Percentiles rank a stretch among this genome's conserved stretches.
Conservation (phyloP, 2,888 invertebrate species). For the Hesperia comma region DNA sequence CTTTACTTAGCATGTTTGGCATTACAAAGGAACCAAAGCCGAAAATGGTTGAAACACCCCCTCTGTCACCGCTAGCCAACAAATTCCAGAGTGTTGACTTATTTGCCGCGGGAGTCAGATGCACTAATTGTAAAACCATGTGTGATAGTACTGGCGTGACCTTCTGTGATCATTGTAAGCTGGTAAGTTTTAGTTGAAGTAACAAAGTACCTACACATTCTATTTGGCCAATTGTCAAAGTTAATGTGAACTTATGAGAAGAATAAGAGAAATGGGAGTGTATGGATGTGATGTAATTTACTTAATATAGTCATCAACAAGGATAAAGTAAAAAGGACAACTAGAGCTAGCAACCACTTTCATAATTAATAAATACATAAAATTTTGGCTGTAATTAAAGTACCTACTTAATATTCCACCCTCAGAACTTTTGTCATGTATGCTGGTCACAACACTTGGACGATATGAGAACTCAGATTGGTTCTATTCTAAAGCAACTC, state of each 20-base stretch:
- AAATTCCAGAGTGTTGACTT: conserved; percentile 62
- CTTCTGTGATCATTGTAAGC: conserved; percentile 84
- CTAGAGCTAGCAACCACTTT: too few species aligned
- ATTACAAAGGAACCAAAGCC: conserved; percentile 47
- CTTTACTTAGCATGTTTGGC: conserved; percentile 81
- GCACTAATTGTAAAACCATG: conserved; percentile 66
- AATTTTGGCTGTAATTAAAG: neutral
- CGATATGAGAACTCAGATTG: conserved; percentile 83
- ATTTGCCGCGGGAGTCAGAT: conserved; percentile 63
- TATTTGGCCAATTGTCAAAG: too few species aligned
- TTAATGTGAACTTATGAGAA: too few species aligned
- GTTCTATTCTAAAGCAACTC: conserved; percentile 82
- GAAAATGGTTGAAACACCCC: conserved; percentile 50
- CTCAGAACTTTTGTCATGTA: conserved; percentile 83
- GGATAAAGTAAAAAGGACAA: too few species aligned
- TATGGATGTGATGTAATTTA: too few species aligned
- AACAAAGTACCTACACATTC: too few species aligned
- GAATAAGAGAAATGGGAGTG: too few species aligned
- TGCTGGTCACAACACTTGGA: conserved; percentile 85
- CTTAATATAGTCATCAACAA: too few species aligned
- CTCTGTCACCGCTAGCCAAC: conserved; percentile 47
- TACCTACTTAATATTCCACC: neutral
- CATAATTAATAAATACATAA: too few species aligned
- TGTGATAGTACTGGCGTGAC: conserved; percentile 62
- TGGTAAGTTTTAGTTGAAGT: conserved; percentile 67